Base-by-base conservation (phyloP, 2,888 invertebrate species). In the Drosophila pseudotakahashii region DNA sequence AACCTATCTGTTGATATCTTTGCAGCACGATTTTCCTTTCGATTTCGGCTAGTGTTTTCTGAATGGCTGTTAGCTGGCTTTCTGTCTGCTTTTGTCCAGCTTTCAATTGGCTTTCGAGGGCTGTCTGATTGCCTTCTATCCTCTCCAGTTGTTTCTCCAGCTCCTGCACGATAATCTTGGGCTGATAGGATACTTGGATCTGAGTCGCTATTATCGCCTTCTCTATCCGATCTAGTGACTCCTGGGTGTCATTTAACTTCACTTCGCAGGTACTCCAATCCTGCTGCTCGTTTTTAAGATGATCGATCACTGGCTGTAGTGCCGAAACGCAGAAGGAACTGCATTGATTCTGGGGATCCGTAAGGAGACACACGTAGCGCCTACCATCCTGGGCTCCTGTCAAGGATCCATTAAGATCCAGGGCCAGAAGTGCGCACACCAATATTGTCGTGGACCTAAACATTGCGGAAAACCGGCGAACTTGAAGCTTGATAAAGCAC, bases 241-340 rank as follows among this genome's bases (percentile, higher is more conserved):
- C 32, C 16, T 11, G 14, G 14, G 32, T 32, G 14, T 32, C 47
- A 16, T 47, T 47, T 6, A 32, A 2, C 14, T 16, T 47, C 16
- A 11, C 11, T 16, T 32, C 32, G 14, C 47, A 47, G 11, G 30
- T 16, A 16, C 14, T 16, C 30, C 14, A 32, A 2, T 32, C 47
- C 32, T 30, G 14, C 11, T 47, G 10, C 11, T 32, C 32, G 2
- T 14, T 16, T 5, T 10, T 32, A 6, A 47, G 14, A 7, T 47
- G 47, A 32, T 47, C 47, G 32, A 47, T 47, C 3, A 47, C 47
- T 7, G 47, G 47, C 10, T 47, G 47, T 7, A 47, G 47, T 14
- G 47, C 47, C 2, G 47, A 47, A n/a, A 47, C 32, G 30, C 47
- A 47, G 16, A 11, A 47, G 11, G 7, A 14, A 32, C 47, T 47